Conservation (phyloP, 2,888 invertebrate species). For the Diplazon laetatorius region DNA sequence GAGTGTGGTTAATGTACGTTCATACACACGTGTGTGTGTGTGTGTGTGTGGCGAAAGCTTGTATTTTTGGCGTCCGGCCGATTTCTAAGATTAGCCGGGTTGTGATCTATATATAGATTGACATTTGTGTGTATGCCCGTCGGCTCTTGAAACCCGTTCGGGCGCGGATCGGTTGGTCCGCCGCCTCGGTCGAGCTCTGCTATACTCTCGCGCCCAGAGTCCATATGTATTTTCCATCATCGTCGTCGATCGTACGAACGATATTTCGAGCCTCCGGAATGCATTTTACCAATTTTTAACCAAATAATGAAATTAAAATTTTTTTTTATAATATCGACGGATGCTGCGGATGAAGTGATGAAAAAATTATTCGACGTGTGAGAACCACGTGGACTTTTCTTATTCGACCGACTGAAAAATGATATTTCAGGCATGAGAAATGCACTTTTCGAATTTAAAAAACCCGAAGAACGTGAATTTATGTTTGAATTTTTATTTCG, state of each 20-base stretch:
- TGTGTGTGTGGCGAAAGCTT: constrained; percentile 61
- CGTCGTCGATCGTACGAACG: neutral
- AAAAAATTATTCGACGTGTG: too few species aligned
- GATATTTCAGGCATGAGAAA: too few species aligned
- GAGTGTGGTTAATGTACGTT: constrained; percentile 29
- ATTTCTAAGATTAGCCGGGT: constrained; percentile 77
- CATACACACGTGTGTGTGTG: too few species aligned
- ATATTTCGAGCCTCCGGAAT: neutral
- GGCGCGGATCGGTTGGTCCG: constrained; percentile 42
- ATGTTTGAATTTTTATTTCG: too few species aligned
- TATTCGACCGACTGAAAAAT: too few species aligned
- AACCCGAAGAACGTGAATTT: too few species aligned
- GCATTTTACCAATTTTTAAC: too few species aligned
- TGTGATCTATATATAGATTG: constrained; percentile 76
- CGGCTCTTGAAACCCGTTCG: constrained; percentile 67
- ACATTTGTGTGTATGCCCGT: constrained; percentile 75
- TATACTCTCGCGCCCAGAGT: constrained; percentile 15
- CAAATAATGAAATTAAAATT: too few species aligned
- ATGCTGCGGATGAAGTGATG: too few species aligned
- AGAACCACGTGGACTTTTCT: too few species aligned
- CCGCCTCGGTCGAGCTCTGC: constrained; percentile 20
- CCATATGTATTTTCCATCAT: constrained; percentile 7
- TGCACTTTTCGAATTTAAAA: too few species aligned
- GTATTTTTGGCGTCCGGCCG: constrained; percentile 76
- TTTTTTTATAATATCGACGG: too few species aligned